Percentiles rank a stretch among this genome's conserved stretches.
Conservation (phyloP, 2,888 invertebrate genomes). For the Pheosia gnoma region DNA sequence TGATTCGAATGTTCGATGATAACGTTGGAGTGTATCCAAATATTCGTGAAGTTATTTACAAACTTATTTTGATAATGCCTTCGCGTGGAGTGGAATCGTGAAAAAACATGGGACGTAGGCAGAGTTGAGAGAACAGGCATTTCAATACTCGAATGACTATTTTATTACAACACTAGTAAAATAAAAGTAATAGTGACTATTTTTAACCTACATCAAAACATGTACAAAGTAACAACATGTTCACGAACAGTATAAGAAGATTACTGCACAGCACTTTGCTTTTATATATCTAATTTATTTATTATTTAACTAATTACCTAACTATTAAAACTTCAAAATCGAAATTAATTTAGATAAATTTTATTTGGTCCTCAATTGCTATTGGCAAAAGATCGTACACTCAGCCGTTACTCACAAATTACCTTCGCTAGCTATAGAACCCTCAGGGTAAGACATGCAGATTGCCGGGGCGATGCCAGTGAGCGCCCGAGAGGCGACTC, state of each 20-base stretch:
- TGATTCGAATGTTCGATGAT: constrained; percentile 32
- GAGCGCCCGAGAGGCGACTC: not conserved
- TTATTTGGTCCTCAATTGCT: not conserved
- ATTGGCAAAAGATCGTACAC: constrained; percentile 5
- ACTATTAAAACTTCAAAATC: too few relatives aligned
- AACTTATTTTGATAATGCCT: constrained; percentile 1
- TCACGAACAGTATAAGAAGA: too few relatives aligned
- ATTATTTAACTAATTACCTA: too few relatives aligned
- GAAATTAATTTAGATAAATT: not conserved
- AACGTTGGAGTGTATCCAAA: constrained; percentile 32
- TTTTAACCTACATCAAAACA: too few relatives aligned
- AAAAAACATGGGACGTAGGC: not conserved
- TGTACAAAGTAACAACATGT: too few relatives aligned
- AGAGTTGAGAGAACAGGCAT: too few relatives aligned
- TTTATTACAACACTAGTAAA: too few relatives aligned
- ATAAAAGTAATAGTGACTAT: too few relatives aligned
- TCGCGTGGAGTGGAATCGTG: not conserved
- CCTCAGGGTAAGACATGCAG: not conserved
- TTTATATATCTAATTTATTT: too few relatives aligned
- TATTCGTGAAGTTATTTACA: constrained; percentile 24
- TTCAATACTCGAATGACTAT: too few relatives aligned
- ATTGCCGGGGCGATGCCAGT: not conserved
- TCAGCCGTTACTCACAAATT: constrained; percentile 5
- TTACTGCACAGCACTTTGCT: too few relatives aligned
- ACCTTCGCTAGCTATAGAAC: not conserved